Evolutionary conservation across 2,113 vertebrate genomes (phyloP).

Genomic region (Scophthalmus maximus): DNA sequence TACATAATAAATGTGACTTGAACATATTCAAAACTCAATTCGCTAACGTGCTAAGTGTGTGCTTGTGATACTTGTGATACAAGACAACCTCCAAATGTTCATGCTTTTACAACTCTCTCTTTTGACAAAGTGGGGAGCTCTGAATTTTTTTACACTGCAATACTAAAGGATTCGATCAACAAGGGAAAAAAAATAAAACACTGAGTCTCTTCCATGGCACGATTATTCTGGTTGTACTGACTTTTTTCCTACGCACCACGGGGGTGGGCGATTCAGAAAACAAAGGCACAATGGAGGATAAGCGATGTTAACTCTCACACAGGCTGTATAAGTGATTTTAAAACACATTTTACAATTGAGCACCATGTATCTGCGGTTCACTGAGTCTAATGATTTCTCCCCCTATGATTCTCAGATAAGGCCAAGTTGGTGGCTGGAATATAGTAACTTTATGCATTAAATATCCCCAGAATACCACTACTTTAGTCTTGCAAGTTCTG

Average conservation of each 20-base stretch:
- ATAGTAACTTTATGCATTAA: background rate
- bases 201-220: conserved; percentile 17
- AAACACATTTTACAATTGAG: background rate
- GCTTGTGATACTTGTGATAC: too few relatives aligned
- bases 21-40: background rate
- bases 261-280: conserved; percentile 6
- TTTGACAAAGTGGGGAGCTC: background rate
- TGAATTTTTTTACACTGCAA: conserved; percentile 14
- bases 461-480: background rate
- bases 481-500: background rate
- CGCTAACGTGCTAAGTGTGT: too few relatives aligned
- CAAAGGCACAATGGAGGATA: conserved; percentile 7
- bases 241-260: too few relatives aligned
- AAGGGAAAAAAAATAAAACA: background rate
- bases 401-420: background rate
- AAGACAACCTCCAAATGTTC: conserved; percentile 2
- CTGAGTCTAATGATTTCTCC: background rate
- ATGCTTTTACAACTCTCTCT: background rate
- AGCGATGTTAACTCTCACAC: background rate
- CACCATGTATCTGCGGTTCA: background rate
- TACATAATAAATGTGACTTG: background rate
- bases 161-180: conserved; percentile 8
- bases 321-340: background rate
- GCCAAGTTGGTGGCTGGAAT: background rate
- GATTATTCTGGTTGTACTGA: conserved; percentile 20